Evolutionary conservation across 1,140 invertebrate species (phyloP).

Genomic region (Pissodes strobi): DNA sequence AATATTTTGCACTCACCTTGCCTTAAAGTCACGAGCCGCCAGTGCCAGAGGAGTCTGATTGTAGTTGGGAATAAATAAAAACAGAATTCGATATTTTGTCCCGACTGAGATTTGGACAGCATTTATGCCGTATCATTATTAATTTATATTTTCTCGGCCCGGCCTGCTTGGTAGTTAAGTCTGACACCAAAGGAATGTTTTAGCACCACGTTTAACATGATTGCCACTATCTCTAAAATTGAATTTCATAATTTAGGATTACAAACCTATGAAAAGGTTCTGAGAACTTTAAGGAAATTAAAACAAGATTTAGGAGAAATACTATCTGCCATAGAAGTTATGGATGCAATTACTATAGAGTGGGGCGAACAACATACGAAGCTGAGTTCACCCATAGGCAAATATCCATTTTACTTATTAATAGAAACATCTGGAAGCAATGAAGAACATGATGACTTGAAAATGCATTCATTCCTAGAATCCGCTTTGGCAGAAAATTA

Average conservation of each 20-base stretch:
- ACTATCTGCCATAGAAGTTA: slow-evolving; percentile 91
- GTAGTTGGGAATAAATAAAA: too few species aligned
- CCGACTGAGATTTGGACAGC: too few species aligned
- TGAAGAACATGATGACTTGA: slow-evolving; percentile 81
- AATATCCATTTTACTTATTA: slow-evolving; percentile 85
- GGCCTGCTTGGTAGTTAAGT: too few species aligned
- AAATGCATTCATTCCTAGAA: slow-evolving; percentile 79
- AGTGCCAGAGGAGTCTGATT: too few species aligned
- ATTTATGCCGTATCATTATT: too few species aligned
- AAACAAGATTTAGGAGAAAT: slow-evolving; percentile 82
- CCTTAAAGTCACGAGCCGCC: too few species aligned
- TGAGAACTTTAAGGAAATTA: slow-evolving; percentile 74
- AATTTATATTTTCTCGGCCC: too few species aligned
- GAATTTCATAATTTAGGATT: slow-evolving; percentile 62
- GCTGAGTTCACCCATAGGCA: slow-evolving; percentile 63
- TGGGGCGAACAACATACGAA: slow-evolving; percentile 66
- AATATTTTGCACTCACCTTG: too few species aligned
- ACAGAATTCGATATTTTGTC: too few species aligned
- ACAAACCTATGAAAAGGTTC: slow-evolving; percentile 73
- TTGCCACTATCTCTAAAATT: too few species aligned
- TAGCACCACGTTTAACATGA: too few species aligned
- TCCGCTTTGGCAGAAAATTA: slow-evolving; percentile 70
- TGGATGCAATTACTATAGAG: slow-evolving; percentile 72
- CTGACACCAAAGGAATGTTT: too few species aligned
- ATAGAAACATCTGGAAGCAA: slow-evolving; percentile 90